Evolutionary conservation across 2,888 invertebrate genomes (phyloP).

Genomic region (Cerastoderma edule): DNA sequence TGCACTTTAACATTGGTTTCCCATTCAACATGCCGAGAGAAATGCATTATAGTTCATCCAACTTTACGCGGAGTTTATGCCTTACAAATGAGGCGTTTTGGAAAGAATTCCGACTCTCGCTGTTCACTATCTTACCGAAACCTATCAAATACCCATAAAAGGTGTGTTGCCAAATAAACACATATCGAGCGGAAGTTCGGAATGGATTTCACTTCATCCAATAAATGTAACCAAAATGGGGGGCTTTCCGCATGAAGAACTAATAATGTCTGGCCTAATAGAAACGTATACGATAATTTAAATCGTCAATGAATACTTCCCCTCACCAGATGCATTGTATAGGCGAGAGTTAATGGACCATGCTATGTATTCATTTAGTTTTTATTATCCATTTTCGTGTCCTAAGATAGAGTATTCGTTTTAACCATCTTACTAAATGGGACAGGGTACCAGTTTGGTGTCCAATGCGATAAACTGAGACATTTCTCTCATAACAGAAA

Average conservation of each 20-base stretch:
- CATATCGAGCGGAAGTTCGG: conserved; percentile 13
- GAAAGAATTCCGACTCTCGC: too few species aligned
- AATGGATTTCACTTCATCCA: conserved; percentile 29
- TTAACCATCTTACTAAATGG: too few species aligned
- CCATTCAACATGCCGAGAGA: too few species aligned
- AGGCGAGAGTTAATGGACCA: conserved; percentile 5
- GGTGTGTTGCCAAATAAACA: conserved; percentile 19
- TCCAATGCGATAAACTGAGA: too few species aligned
- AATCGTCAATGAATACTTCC: neutral
- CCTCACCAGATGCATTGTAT: conserved; percentile 8
- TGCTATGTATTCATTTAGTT: conserved; percentile 6
- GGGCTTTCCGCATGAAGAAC: conserved; percentile 17
- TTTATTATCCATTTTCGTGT: conserved; percentile 8
- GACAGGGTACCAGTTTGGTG: too few species aligned
- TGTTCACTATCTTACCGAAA: too few species aligned
- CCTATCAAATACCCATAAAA: conserved; percentile 34
- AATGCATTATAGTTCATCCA: too few species aligned
- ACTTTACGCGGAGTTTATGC: too few species aligned
- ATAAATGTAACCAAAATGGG: conserved; percentile 13
- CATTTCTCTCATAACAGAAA: too few species aligned
- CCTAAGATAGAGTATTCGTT: conserved; percentile 3
- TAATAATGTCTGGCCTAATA: conserved; percentile 18
- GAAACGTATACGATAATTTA: conserved; percentile 17
- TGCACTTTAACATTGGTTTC: too few species aligned
- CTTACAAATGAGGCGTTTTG: too few species aligned